Evolutionary conservation across 2,888 invertebrate genomes (phyloP), one percentile per base, ranked within the genome.

Genomic region (Ephialtes manifestator): DNA sequence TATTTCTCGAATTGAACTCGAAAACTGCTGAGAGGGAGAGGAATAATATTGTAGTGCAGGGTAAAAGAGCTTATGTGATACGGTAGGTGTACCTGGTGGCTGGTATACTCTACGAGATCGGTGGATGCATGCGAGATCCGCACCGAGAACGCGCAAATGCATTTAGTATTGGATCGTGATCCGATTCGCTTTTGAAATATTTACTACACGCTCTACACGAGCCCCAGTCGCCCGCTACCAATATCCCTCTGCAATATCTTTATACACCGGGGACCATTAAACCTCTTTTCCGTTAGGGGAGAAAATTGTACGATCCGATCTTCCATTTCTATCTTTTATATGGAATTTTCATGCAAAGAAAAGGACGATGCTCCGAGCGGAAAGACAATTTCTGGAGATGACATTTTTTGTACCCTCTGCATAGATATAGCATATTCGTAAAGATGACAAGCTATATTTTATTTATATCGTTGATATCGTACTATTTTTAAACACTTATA

Each of bases 101-200:
- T 65, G n/a, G 53, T 75, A 39, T 10, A 53, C 65, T 60, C 48
- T 51, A 55, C 68, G 76, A 79, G 71, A 83, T 76, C 65, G 51
- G 51, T 35, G 76, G 83, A 79, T 81, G 78, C 83, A 75, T 65
- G 71, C 72, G 81, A 28, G 72, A 55, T 51, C 58, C 65, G 18
- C 20, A 39, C 77, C 58, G 80, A 75, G 81, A 86, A 86, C 85
- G 85, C 79, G 84, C 74, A 86, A 88, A 87, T 88, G 87, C 89
- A 86, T 88, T 89, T 88, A 88, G 86, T 84, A 80, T 85, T 70
- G 86, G 88, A 88, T 88, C 86, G 78, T 87, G 85, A 88, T 88
- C 86, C 89, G 87, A 88, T 90, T 89, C 88, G 76, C 63, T 86
- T 78, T 78, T 89, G 87, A 89, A 88, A 89, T 89, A 89, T 90